Base-by-base conservation (phyloP, 2,888 invertebrate species). In the Callosobruchus maculatus region DNA sequence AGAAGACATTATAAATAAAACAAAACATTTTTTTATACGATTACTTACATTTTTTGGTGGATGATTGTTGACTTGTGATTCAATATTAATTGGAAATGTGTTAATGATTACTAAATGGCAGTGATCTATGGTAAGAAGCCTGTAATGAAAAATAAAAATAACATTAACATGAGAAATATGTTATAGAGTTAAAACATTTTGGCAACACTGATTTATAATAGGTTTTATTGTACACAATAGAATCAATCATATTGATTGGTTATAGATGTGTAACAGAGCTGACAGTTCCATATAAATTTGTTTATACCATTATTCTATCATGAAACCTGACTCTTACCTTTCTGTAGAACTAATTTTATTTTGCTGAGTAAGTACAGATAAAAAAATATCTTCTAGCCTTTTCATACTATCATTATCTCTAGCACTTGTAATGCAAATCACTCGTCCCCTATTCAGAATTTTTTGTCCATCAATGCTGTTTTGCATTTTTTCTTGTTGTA, bases 101-200 rank as follows among this genome's bases (percentile, higher is more conserved):
- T 97, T 97, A 67, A 98, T 91, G 74, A 98, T 92, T 0, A 97
- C 94, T 81, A 98, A 88, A 86, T 98, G 97, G 83, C 97, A 97
- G 86, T 95, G 93, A 84, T 96, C 93, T 77, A 98, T 92, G 0
- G 93, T 90, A 77, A 97, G 88, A 71, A 93, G 87, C 81, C 94
- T 92, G 87, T 78, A 88, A 89, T 77, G 75, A 69, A 78, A 77
- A 74, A 70, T 74, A 73, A 70, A 20, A 9, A 22, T 21, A 70
- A 2, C 70, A 72, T 71, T 13, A 22, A 74, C 66, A 66, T 21
- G n/a, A 22, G 31, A 78, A 70, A 73, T 71, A 21, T 26, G 2
- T 4, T 4, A 26, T 4, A 4, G 26, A 26, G 7, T 26, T 26
- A 4, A 26, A 26, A 26, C 7, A 26, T 26, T 4, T n/a, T n/a